Evolutionary conservation across 2,113 vertebrate species (phyloP).

Genomic region (Axis porcinus): DNA sequence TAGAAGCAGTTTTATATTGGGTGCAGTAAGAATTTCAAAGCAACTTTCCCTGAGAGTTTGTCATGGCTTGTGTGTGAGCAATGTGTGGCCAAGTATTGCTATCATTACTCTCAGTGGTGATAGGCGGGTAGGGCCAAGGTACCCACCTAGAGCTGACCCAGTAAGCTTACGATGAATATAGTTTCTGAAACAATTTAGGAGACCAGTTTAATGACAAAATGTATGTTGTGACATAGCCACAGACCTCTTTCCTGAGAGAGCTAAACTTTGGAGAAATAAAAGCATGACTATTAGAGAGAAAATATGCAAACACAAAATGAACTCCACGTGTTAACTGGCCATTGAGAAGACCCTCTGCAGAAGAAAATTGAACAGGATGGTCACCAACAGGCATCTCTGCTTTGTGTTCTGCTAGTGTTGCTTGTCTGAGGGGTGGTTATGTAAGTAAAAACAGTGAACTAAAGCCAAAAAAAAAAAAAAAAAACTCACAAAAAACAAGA

Average conservation of each 20-base stretch:
- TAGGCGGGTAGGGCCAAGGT: neutral
- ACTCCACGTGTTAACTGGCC: neutral
- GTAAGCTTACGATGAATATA: neutral
- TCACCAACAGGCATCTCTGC: neutral
- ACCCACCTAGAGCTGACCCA: neutral
- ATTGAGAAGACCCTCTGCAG: neutral
- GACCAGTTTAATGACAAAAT: neutral
- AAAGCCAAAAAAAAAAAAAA: neutral
- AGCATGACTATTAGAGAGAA: neutral
- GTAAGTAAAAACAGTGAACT: neutral
- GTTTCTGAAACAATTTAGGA: neutral
- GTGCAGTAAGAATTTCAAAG: neutral
- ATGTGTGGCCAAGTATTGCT: neutral
- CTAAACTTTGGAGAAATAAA: neutral
- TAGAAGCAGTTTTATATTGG: neutral
- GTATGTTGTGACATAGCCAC: neutral
- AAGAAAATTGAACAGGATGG: neutral
- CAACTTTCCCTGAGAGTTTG: neutral
- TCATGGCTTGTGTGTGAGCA: neutral
- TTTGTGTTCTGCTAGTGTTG: neutral
- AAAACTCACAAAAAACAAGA: neutral
- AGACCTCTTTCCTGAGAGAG: neutral
- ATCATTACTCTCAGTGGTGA: neutral
- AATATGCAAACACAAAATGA: neutral
- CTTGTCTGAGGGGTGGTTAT: neutral